Evolutionary conservation across 2,888 invertebrate species (phyloP).

Genomic region (Drosophila glabriapex): DNA sequence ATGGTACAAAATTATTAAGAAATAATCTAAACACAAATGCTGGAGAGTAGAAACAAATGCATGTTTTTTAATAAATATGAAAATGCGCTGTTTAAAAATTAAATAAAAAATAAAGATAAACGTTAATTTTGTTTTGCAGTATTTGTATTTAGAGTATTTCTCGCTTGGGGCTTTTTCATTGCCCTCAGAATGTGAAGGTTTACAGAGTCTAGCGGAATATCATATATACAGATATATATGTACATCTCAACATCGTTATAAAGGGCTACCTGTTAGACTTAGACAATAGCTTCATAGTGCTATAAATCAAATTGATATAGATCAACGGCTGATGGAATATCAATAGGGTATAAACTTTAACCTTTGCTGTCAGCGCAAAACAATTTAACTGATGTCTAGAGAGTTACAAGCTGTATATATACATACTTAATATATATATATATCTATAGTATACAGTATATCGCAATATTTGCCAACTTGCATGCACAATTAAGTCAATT

Average conservation of each 20-base stretch:
- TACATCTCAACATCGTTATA: too few relatives aligned
- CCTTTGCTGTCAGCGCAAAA: slow-evolving; percentile 29
- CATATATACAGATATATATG: background rate
- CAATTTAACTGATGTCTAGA: slow-evolving; percentile 23
- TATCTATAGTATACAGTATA: background rate
- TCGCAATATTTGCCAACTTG: slow-evolving; percentile 28
- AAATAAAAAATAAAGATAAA: background rate
- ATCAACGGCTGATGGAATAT: background rate
- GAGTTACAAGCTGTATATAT: background rate
- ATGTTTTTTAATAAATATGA: background rate
- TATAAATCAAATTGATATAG: slow-evolving; percentile 12
- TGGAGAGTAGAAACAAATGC: background rate
- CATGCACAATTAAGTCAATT: slow-evolving; percentile 48
- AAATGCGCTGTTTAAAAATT: background rate
- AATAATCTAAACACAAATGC: background rate
- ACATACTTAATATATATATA: background rate
- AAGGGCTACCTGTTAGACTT: slow-evolving; percentile 9
- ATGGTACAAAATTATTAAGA: background rate
- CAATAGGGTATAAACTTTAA: background rate
- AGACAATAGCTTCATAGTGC: slow-evolving; percentile 4
- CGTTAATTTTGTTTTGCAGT: background rate
- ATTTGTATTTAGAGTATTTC: background rate
- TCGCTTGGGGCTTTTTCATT: background rate
- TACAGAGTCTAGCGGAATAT: background rate
- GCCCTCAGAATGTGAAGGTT: background rate